Evolutionary conservation across 2,113 vertebrate species (phyloP).

Genomic region (Lontra canadensis): DNA sequence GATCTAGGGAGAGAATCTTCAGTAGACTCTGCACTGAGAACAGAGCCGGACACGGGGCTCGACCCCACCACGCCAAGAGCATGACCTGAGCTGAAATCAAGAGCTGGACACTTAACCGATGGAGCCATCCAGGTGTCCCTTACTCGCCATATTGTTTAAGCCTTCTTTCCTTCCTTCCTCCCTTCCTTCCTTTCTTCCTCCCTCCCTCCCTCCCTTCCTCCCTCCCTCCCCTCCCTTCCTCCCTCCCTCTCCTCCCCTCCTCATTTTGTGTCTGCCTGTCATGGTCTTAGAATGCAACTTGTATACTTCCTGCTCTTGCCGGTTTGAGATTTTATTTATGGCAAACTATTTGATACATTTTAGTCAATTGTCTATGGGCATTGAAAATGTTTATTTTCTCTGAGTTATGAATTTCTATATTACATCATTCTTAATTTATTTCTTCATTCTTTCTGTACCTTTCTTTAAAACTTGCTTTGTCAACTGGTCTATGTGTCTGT

Average conservation of each 20-base stretch:
- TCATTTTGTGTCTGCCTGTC: not conserved
- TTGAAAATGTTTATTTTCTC: not conserved
- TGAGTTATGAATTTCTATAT: not conserved
- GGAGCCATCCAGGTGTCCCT: not conserved
- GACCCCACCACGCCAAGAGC: fast-evolving
- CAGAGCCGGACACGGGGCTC: fast-evolving
- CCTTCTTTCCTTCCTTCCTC: fast-evolving
- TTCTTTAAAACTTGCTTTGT: not conserved
- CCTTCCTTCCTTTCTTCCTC: not conserved
- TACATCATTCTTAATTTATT: not conserved
- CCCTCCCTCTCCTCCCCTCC: not conserved
- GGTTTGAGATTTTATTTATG: not conserved
- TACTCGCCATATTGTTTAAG: not conserved
- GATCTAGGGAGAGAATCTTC: not conserved
- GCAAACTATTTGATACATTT: not conserved
- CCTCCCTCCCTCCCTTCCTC: not conserved
- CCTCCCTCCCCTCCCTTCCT: no score
- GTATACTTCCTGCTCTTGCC: not conserved
- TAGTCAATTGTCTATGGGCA: not conserved
- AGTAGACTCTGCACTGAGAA: not conserved
- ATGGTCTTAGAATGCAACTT: not conserved
- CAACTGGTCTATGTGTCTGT: no score
- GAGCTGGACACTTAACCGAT: not conserved
- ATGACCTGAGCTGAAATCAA: not conserved
- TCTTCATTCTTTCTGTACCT: not conserved